Base-by-base conservation (phyloP, 2,888 invertebrate genomes). In the Drosophila austrosaltans region DNA sequence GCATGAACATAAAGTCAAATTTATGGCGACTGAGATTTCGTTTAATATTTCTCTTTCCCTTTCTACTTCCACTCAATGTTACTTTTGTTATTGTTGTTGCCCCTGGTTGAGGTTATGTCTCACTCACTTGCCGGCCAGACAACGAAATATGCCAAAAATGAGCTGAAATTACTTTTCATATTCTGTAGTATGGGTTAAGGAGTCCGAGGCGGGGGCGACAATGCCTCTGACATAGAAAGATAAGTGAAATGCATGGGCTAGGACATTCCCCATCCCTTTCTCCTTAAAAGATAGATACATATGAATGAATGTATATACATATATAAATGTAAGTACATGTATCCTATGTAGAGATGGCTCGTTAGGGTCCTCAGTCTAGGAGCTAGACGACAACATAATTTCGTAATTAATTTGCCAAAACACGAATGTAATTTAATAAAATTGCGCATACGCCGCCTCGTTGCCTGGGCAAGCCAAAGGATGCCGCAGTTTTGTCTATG, bases 361-460 rank as follows among this genome's bases (percentile, higher is more conserved):
- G 78, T 79, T 76, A 71, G 63, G 30, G 25, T 25, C 10, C 48
- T 25, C 48, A 25, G 25, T 48, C 48, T 48, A 56, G 79, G 72
- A 72, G 78, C 39, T 72, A 86, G 86, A 82, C 82, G 87, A 87
- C 84, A 85, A 87, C 86, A 88, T 88, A 88, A 88, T 90, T 88
- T 87, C 78, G 87, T 90, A 90, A 90, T 88, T 88, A 88, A 90
- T 88, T 88, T 88, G 89, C 90, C 82, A 81, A 89, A 87, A 89
- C 88, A 89, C 90, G 88, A 90, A 90, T 87, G 88, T 86, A 86
- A 86, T 86, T 86, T 86, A 86, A 86, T 89, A 89, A 89, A 87
- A 89, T 85, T 89, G 87, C 85, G 84, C 76, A 89, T 89, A 84
- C 84, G 87, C 82, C 89, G 74, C 48, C 48, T 48, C 74, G 78